Evolutionary conservation across 2,888 invertebrate species (phyloP).

Genomic region (Pachydiplax longipennis): DNA sequence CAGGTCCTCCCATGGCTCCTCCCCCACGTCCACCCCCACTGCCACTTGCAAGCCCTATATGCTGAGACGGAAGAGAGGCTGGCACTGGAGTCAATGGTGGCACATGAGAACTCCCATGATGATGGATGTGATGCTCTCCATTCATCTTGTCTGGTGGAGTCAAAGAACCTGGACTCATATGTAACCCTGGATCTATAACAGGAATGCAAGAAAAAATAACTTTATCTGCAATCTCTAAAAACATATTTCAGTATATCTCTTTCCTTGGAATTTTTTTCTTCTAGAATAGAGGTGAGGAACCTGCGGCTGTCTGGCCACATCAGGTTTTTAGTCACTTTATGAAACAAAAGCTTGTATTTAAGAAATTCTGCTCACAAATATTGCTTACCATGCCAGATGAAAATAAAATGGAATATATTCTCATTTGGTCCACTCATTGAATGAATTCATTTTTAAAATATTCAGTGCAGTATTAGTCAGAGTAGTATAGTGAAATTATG

Average conservation of each 20-base stretch:
- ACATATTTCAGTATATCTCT: background rate
- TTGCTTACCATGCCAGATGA: too few species aligned
- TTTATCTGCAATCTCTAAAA: background rate
- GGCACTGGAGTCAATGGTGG: background rate
- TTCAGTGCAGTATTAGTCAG: too few species aligned
- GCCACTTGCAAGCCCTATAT: background rate
- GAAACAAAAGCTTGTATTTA: too few species aligned
- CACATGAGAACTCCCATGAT: slow-evolving; percentile 44
- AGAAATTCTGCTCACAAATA: too few species aligned
- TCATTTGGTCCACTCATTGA: too few species aligned
- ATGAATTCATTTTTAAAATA: too few species aligned
- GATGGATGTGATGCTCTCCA: slow-evolving; percentile 54
- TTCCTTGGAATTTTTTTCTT: background rate
- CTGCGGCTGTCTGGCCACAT: too few species aligned
- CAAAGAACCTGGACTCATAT: slow-evolving; percentile 59
- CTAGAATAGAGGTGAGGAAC: background rate
- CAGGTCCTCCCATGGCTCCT: slow-evolving; percentile 75
- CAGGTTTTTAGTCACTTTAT: too few species aligned
- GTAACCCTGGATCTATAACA: slow-evolving; percentile 50
- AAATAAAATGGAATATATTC: too few species aligned
- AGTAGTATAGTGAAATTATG: too few species aligned
- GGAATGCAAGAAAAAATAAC: background rate
- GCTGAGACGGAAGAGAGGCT: background rate
- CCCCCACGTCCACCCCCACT: slow-evolving; percentile 49
- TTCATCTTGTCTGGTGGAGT: slow-evolving; percentile 62